Evolutionary conservation across 2,797 vertebrate species (phyloP), one percentile per base, ranked within the genome.

Genomic region (Cottoperca gobio): DNA sequence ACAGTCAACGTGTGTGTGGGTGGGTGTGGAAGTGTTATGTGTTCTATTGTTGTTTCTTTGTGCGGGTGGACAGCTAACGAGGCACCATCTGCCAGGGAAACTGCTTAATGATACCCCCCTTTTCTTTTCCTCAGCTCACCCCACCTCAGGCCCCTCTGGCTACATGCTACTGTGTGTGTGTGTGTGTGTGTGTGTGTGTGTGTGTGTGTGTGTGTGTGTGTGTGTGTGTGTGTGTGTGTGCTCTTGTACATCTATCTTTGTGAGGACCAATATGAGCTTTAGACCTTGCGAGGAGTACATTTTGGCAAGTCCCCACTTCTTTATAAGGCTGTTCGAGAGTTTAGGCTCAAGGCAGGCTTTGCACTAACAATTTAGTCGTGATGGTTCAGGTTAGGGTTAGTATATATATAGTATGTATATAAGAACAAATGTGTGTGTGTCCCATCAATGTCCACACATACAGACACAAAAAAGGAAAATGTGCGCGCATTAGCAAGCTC

Each of bases 71-170:
- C 79, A 81, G 78, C 61, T 86, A 90, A 86, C 66, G 33, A 89
- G 84, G 77, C 82, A 86, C 94, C 94, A 95, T 95, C 94, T 95
- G 94, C 88, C 88, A 91, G 85, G 79, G 78, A 90, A 89, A 89
- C 86, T 85, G 79, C 86, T 86, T 94, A 93, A 93, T 92, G 89
- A 93, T 84, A 85, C 73, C 79, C 85, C 79, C 66, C 28, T 63
- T 79, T 84, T 76, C 61, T 78, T 73, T 81, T 67, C 58, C 61
- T 73, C 63, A 37, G 54, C 79, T 71, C 64, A 78, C 62, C 70
- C 76, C 74, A 81, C 42, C 28, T 69, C 57, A 57, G 60, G 43
- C 77, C 78, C 74, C 78, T 76, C 57, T 80, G 65, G 65, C 64
- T 71, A 58, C 66, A 84, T 42, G 76, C 48, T 65, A 43, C 23